These are phyloP conservation scores for Myoxocephalus aenaeus DNA, from an alignment of 2,797 vertebrate genomes.

Conservation along the genomic window DNA sequence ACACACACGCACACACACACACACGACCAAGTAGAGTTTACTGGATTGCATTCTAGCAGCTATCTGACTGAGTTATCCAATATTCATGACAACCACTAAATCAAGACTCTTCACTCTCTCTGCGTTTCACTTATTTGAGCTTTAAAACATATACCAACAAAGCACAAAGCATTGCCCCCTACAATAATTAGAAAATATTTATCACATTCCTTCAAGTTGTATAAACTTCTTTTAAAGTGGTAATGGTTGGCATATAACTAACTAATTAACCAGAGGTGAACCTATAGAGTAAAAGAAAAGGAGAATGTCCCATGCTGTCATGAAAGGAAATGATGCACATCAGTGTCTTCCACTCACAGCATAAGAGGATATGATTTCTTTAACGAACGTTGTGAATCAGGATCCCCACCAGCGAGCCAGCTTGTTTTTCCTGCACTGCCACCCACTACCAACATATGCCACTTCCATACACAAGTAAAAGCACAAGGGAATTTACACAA, in stretches of 20 bases:
- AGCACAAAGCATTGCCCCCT: not conserved
- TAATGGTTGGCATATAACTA: constrained; percentile 1
- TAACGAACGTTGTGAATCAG: constrained; percentile 49
- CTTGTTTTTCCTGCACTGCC: constrained; percentile 65
- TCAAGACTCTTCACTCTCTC: not conserved
- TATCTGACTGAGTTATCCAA: constrained; percentile 11
- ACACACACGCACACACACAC: not conserved
- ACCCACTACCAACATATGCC: constrained; percentile 70
- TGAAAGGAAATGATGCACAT: constrained; percentile 14
- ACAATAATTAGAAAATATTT: not conserved
- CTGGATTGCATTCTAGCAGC: constrained; percentile 9
- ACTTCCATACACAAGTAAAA: constrained; percentile 52
- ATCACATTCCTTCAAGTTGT: constrained; percentile 1
- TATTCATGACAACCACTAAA: constrained; percentile 31
- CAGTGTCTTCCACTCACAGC: constrained; percentile 4
- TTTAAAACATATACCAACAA: constrained; percentile 5
- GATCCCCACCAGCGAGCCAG: constrained; percentile 48
- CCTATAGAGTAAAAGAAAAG: constrained; percentile 1
- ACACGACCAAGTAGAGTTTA: not conserved
- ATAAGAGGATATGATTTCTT: constrained; percentile 11
- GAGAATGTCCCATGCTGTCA: not conserved
- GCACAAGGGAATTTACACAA: constrained; percentile 42
- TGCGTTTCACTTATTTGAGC: not conserved
- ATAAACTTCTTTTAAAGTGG: not conserved
- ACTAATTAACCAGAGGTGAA: constrained; percentile 9